These are phyloP conservation scores for Paramormyrops hopkinsi DNA, from an alignment of 2,797 vertebrate species.

Conservation along the genomic window DNA sequence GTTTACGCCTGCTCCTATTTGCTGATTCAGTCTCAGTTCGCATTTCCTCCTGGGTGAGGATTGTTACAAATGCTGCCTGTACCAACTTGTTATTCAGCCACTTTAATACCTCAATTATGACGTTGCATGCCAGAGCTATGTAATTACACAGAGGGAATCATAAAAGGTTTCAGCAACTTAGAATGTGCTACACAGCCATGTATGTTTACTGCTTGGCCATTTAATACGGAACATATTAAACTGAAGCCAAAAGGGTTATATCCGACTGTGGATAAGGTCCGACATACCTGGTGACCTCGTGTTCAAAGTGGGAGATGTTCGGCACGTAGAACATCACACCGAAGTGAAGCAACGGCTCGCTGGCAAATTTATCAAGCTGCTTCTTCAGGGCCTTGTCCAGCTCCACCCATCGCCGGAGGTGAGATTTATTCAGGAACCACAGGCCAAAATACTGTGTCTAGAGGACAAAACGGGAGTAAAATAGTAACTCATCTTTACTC, in stretches of 20 bases:
- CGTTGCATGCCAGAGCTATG: background rate
- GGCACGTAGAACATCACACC: constrained; percentile 99
- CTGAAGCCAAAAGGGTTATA: background rate
- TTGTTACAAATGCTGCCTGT: background rate
- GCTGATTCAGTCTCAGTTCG: background rate
- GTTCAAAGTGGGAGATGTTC: constrained; percentile 79
- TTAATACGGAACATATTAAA: background rate
- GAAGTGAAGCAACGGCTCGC: constrained; percentile 88
- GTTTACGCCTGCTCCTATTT: background rate
- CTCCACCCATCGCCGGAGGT: constrained; percentile 89
- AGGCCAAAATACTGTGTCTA: constrained; percentile 92
- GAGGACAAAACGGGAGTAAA: constrained; percentile 8
- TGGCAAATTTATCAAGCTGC: constrained; percentile 95
- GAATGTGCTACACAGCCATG: background rate
- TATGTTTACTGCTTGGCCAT: background rate
- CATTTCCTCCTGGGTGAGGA: background rate
- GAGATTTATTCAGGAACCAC: constrained; percentile 88
- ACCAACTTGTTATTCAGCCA: background rate
- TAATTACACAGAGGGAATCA: background rate
- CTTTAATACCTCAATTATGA: background rate
- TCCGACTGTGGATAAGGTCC: background rate
- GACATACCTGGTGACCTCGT: constrained; percentile 84
- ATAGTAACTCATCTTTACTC: background rate
- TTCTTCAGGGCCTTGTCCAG: constrained; percentile 96
- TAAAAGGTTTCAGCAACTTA: background rate